phyloP scores from a whole-genome alignment of 2,888 invertebrate genomes.

The Philhelius pedissequus region DNA sequence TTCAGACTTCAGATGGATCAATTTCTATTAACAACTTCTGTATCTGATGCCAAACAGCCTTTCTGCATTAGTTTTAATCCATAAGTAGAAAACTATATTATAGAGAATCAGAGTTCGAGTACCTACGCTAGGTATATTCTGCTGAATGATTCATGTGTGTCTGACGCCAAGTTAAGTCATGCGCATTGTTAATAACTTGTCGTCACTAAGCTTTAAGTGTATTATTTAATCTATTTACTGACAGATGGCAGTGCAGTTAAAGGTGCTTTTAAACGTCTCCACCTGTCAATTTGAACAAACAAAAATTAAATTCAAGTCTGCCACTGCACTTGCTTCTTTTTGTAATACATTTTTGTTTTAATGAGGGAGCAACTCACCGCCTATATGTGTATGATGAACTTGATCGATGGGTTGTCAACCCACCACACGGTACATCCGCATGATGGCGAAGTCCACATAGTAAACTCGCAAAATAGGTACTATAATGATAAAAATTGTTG shows the following conservation, averaged over 20 bases:
- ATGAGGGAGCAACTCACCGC: constrained; percentile 4
- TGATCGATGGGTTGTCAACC: constrained; percentile 47
- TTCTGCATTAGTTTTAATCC: neutral
- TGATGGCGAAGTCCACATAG: neutral
- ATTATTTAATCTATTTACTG: constrained; percentile 9
- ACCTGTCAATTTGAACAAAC: neutral
- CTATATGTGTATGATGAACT: constrained; percentile 6
- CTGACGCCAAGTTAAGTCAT: constrained; percentile 37
- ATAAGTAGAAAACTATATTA: neutral
- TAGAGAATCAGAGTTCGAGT: neutral
- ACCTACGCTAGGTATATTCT: neutral
- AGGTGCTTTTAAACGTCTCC: neutral
- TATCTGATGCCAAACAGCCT: neutral
- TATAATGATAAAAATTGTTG: neutral
- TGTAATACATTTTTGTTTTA: constrained; percentile 10
- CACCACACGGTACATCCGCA: neutral
- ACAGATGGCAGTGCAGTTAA: constrained; percentile 30
- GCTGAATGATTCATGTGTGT: neutral
- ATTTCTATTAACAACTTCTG: neutral
- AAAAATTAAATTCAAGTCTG: neutral
- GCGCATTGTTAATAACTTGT: constrained; percentile 15
- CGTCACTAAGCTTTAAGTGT: neutral
- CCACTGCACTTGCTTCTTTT: neutral
- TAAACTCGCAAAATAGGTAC: neutral
- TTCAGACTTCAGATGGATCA: neutral